Evolutionary conservation across 1,140 invertebrate species (phyloP), one percentile per base, ranked within the genome.

Genomic region (Procambarus clarkii): DNA sequence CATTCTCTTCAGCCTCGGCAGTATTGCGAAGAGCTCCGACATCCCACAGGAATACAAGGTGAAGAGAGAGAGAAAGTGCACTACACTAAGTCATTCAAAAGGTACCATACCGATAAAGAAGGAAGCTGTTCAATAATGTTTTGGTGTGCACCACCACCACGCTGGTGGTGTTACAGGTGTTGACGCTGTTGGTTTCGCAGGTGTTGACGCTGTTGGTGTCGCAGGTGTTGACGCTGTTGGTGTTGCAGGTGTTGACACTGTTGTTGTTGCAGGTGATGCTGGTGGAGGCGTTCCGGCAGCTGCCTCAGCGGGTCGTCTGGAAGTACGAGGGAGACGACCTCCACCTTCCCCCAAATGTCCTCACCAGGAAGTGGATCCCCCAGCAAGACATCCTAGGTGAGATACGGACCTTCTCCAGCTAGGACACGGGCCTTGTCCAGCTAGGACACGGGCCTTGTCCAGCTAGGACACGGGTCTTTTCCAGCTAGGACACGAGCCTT

Each of bases 291-390:
- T 92, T 92, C 74, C 9, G 86, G 1, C 60, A 54, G 3, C n/a
- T 92, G n/a, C 86, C 92, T 24, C 92, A 92, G 79, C 79, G 77
- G 46, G 85, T 91, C 80, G n/a, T 93, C 7, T 91, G 92, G 92
- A 89, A 89, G 50, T 92, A 92, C 82, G 87, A 91, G n/a, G 92
- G 50, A 2, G 71, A 79, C 4, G 87, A 90, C 82, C 46, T 91
- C 48, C 54, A 91, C 80, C 77, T 95, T 88, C 95, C 96, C 18
- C 48, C 93, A 44, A 96, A 96, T 94, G 95, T 97, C 48, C 95
- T 95, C 94, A 95, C 96, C 46, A 93, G 95, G 80, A 95, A 95
- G 92, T 97, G 96, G 97, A 94, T 96, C 92, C 96, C 97, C n/a
- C 97, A 97, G 94, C 95, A 96, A 24, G 92, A 92, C 44, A 71